Conservation (phyloP, 92 coral and sea anemone genomes). For the Porites lobata region DNA sequence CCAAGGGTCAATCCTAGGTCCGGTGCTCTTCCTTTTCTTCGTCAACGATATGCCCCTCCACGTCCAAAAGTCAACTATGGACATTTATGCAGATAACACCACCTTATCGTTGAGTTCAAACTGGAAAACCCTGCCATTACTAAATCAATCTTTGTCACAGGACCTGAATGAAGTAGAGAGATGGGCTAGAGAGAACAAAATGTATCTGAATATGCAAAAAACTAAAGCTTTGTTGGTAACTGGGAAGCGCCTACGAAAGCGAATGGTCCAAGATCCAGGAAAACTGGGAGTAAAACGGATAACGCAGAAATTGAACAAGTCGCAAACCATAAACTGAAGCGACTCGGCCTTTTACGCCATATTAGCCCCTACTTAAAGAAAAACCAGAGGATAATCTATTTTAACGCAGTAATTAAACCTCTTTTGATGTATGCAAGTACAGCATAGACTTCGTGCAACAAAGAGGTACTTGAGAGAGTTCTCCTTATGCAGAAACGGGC, state of each 20-base stretch:
- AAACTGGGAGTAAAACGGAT: neutral
- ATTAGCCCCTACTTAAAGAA: no score
- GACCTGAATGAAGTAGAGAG: no score
- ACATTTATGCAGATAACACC: conserved; percentile 52
- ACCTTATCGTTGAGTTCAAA: no score
- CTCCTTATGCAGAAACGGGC: conserved; percentile 54
- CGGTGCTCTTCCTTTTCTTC: conserved; percentile 55
- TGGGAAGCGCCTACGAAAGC: neutral
- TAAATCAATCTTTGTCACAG: no score
- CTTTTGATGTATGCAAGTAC: no score
- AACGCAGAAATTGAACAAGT: conserved; percentile 33
- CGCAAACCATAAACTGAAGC: neutral
- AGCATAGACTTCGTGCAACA: conserved; percentile 11
- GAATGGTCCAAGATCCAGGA: conserved; percentile 3
- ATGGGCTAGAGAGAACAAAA: no score
- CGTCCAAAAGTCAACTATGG: conserved; percentile 36
- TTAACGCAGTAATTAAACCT: no score
- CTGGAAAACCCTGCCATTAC: no score
- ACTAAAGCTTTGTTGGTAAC: no score
- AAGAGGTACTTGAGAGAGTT: conserved; percentile 34
- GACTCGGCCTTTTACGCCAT: no score
- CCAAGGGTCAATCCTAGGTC: conserved; percentile 55
- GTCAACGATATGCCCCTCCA: neutral
- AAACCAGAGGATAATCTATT: no score
- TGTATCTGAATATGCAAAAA: no score